Conservation (phyloP, 2,888 invertebrate species). For the Ennomos erosarius region DNA sequence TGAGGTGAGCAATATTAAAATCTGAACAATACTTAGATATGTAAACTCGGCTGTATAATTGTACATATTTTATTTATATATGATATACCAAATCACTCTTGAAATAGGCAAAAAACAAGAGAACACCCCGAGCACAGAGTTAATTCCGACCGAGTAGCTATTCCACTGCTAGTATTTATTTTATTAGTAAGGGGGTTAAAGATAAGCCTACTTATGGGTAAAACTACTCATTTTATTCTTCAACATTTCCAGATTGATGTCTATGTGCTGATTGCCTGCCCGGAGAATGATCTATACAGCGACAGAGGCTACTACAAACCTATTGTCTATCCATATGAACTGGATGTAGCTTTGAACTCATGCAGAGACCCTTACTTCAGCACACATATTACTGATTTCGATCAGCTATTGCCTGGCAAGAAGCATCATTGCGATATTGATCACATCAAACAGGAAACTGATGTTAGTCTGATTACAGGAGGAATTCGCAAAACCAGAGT, state of each 20-base stretch:
- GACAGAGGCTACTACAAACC: conserved; percentile 95
- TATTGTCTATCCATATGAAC: conserved; percentile 95
- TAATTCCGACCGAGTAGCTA: too few relatives aligned
- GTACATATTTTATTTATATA: too few relatives aligned
- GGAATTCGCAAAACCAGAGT: conserved; percentile 84
- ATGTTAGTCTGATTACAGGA: conserved; percentile 92
- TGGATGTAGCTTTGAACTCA: conserved; percentile 92
- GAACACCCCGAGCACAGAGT: too few relatives aligned
- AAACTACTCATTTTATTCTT: conserved; percentile 1
- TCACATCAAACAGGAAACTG: conserved; percentile 73
- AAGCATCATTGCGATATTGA: conserved; percentile 78
- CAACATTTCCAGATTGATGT: conserved; percentile 89
- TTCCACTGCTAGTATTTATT: too few relatives aligned
- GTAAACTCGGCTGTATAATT: too few relatives aligned
- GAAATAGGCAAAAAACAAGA: too few relatives aligned
- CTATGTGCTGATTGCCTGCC: conserved; percentile 96
- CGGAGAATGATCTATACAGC: conserved; percentile 94
- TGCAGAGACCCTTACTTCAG: conserved; percentile 83
- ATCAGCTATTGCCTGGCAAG: conserved; percentile 88
- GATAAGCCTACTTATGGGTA: background rate
- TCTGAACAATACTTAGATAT: background rate
- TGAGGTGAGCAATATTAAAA: conserved; percentile 82
- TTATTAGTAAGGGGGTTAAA: background rate
- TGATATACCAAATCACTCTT: too few relatives aligned
- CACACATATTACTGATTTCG: conserved; percentile 90